Conservation (phyloP, 1,140 invertebrate genomes). For the Drosophila lini region DNA sequence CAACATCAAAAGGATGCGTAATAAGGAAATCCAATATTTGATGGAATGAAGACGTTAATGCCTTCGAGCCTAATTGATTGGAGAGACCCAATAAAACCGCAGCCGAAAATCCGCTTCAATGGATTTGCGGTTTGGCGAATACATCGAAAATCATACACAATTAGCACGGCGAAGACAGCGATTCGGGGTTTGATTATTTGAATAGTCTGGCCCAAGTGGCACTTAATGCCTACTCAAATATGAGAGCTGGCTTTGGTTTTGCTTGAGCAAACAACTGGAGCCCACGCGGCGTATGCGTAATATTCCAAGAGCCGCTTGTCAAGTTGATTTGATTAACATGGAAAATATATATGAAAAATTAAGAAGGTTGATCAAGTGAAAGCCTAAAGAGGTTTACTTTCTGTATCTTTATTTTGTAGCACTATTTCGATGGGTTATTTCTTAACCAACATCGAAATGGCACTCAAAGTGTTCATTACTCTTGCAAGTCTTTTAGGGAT, state of each 20-base stretch:
- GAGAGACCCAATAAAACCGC: constrained; percentile 10
- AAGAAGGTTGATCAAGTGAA: background rate
- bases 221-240: constrained; percentile 62
- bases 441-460: background rate
- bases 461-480: background rate
- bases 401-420: background rate
- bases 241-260: constrained; percentile 9
- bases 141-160: constrained; percentile 18
- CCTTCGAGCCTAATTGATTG: constrained; percentile 35
- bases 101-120: constrained; percentile 7
- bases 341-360: background rate
- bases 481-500: background rate
- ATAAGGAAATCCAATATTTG: constrained; percentile 48
- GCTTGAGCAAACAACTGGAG: background rate
- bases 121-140: constrained; percentile 11
- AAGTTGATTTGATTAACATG: background rate
- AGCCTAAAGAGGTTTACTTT: background rate
- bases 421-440: background rate
- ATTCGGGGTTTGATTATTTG: constrained; percentile 32
- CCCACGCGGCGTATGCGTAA: constrained; percentile 10
- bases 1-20: constrained; percentile 38
- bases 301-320: background rate
- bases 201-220: constrained; percentile 14
- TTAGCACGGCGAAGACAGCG: constrained; percentile 9
- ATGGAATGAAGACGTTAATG: constrained; percentile 19